Base-by-base conservation (phyloP, 2,797 vertebrate species). In the Karalla daura region DNA sequence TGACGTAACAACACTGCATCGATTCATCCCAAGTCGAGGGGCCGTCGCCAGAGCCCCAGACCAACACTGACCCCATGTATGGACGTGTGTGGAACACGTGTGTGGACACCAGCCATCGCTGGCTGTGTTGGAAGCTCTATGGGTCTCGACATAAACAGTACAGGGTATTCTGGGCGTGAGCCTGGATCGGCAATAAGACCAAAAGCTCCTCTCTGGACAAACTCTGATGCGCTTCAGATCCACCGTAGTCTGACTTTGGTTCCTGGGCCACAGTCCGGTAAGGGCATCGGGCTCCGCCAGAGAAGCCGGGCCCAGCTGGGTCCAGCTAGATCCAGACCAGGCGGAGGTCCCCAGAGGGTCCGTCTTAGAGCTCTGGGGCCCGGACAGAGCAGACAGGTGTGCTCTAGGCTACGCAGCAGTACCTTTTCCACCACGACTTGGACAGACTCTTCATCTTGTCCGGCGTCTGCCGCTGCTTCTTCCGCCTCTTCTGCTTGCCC, bases 371-470 rank as follows among this genome's bases (percentile, higher is more conserved):
- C 46, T 30, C 5, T n/a, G 41, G 41, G n/a, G n/a, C n/a, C n/a
- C n/a, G n/a, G n/a, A n/a, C n/a, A n/a, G n/a, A n/a, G n/a, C n/a
- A n/a, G n/a, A 0, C 43, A 36, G 52, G 11, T 67, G 61, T 33
- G 45, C 58, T 74, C 59, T 85, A 92, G 53, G 86, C 83, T 81
- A 95, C 86, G 69, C 94, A 95, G 84, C 93, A 95, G 87, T 95
- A 95, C 83, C 93, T 94, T 74, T 87, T 95, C 94, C 94, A 95
- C 93, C 94, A 95, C 0, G 94, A 94, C 79, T 94, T 92, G 7
- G 94, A 94, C 52, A 95, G 85, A 63, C 86, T 94, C 84, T 90
- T 94, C 93, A 94, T 93, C 83, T 92, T 94, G 69, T 92, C 88
- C 0, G 94, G 92, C 0, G 88, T 92, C 64, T 91, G 89, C 76